Base-by-base conservation (phyloP, 2,797 vertebrate species). In the Anguilla marmorata region DNA sequence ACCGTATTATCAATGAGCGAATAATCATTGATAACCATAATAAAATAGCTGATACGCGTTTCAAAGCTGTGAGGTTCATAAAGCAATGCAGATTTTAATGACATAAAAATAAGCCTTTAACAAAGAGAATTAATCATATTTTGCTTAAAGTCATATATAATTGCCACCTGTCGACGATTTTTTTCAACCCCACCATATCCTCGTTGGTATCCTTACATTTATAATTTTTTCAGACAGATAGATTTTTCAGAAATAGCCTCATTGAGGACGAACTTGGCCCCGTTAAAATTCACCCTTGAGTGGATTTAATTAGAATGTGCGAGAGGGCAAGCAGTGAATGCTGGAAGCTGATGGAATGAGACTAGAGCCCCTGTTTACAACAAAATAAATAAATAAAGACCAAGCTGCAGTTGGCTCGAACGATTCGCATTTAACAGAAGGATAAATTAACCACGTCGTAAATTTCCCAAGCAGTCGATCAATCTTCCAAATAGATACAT, bases 281-380 rank as follows among this genome's bases (percentile, higher is more conserved):
- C 88, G 14, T 93, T 93, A 87, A 82, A 84, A 83, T 90, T 90
- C 91, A 89, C 94, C 91, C 93, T 90, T 91, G 87, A 85, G 27
- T 86, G 89, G 79, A 86, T 91, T 89, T 87, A 66, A 90, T 91
- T 87, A 90, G 87, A 88, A 90, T 87, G 90, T 89, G 89, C 86
- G 58, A 54, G 72, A 85, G 86, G 45, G 87, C 90, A 87, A 89
- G 88, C 90, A 37, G 89, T 87, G 88, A 89, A 89, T 85, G 89
- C 86, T 86, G 82, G 82, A 89, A 91, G 89, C 91, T 91, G 90
- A 90, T 89, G 86, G 86, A 90, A 91, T 90, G 91, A 91, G 88
- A 89, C 88, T 86, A 91, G 85, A 82, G 79, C 45, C 45, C 41
- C 79, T 50, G 79, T 82, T 82, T 82, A 50, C 79, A 6, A n/a